Evolutionary conservation across 2,797 vertebrate species (phyloP).

Genomic region (Chloroceryle inda): DNA sequence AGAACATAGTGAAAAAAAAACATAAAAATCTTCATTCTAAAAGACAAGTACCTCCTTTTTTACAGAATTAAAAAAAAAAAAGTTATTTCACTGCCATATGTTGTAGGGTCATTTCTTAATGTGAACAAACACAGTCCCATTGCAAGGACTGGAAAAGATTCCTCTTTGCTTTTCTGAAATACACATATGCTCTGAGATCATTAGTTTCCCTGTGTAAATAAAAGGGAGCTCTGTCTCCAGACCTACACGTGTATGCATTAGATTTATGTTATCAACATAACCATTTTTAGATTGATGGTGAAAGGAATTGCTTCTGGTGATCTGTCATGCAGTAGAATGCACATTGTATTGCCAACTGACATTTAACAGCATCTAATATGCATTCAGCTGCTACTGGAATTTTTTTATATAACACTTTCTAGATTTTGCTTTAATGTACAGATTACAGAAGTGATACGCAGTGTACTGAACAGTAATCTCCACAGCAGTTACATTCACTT

Average conservation of each 20-base stretch:
- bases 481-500: not conserved
- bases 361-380: slow-evolving; percentile 59
- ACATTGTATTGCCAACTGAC: slow-evolving; percentile 60
- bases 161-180: not conserved
- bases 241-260: not conserved
- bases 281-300: slow-evolving; percentile 28
- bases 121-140: not conserved
- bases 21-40: not conserved
- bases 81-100: not conserved
- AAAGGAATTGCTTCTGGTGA: slow-evolving; percentile 29
- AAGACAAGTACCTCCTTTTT: not conserved
- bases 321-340: slow-evolving; percentile 29
- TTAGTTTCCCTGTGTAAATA: slow-evolving; percentile 32
- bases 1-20: not conserved
- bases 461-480: not conserved
- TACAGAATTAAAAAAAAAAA: not conserved
- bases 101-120: not conserved
- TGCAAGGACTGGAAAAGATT: not conserved
- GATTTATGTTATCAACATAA: slow-evolving; percentile 35
- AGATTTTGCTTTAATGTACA: slow-evolving; percentile 5
- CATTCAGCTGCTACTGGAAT: slow-evolving; percentile 11
- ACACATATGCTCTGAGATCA: not conserved
- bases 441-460: not conserved
- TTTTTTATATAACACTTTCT: slow-evolving; percentile 12
- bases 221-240: not conserved